These are phyloP conservation scores for Turritopsis dohrnii DNA, from an alignment of 30 jellyfish, hydroid and myxozoan species.

Conservation along the genomic window DNA sequence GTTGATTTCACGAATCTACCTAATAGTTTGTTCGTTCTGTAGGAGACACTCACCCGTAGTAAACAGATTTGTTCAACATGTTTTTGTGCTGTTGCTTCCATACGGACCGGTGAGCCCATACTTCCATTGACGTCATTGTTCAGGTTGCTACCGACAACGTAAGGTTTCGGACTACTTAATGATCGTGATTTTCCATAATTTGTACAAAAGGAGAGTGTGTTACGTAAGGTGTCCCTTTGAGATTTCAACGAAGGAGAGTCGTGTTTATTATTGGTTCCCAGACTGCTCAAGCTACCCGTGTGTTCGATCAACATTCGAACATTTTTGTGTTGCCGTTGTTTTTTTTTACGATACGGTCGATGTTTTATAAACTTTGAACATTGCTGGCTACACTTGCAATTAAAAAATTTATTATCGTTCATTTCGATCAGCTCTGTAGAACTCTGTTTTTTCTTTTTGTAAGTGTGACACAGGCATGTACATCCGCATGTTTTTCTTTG, in stretches of 20 bases:
- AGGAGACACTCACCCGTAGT: background rate
- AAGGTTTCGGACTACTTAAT: background rate
- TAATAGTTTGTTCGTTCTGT: too few species aligned
- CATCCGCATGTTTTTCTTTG: constrained; percentile 17
- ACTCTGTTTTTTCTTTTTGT: constrained; percentile 12
- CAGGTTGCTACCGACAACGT: background rate
- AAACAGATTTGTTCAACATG: background rate
- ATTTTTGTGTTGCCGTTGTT: background rate
- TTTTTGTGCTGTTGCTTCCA: background rate
- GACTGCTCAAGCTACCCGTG: constrained; percentile 26
- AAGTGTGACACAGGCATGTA: constrained; percentile 36
- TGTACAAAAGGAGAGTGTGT: constrained; percentile 23
- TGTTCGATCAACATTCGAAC: constrained; percentile 23
- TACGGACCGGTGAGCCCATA: background rate
- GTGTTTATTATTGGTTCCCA: constrained; percentile 17
- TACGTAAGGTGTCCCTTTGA: constrained; percentile 14
- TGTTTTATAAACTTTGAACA: constrained; percentile 14
- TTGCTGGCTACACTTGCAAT: constrained; percentile 30
- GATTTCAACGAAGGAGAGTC: constrained; percentile 6
- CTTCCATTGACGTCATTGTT: background rate
- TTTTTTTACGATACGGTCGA: background rate
- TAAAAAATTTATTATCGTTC: constrained; percentile 30
- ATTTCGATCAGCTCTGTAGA: constrained; percentile 21
- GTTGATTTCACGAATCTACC: too few species aligned
- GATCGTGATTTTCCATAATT: constrained; percentile 14